A percentile compares a stretch with the other conserved stretches of the same genome.
These are phyloP conservation scores for Hydropotes inermis DNA, from an alignment of 2,113 vertebrate species.

Conservation along the genomic window DNA sequence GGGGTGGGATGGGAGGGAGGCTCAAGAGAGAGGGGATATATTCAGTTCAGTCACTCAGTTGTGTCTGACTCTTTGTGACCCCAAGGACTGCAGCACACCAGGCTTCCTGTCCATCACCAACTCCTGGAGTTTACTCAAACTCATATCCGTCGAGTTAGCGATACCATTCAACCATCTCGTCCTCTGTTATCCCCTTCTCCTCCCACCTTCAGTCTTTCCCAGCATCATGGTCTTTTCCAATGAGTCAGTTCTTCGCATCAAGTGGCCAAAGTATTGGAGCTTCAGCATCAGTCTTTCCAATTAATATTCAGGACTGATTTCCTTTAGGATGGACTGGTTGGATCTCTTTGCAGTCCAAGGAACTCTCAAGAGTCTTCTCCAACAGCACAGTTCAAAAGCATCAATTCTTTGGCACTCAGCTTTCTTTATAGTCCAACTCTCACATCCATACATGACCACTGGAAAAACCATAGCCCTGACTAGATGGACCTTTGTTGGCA, in stretches of 20 bases:
- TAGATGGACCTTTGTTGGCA: background rate
- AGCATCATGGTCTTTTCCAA: rapidly evolving
- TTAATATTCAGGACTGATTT: background rate
- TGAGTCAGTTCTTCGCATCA: background rate
- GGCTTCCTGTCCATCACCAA: background rate
- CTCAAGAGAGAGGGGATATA: background rate
- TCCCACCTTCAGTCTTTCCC: background rate
- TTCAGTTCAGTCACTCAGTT: background rate
- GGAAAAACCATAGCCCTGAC: background rate
- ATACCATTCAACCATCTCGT: background rate
- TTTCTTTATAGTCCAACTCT: background rate
- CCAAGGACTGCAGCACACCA: background rate
- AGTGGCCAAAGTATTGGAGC: background rate
- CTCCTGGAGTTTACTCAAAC: background rate
- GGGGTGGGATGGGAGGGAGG: background rate
- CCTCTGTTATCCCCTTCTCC: background rate
- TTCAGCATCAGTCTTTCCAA: background rate
- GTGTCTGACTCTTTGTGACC: background rate
- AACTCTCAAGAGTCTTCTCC: background rate
- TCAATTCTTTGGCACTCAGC: background rate
- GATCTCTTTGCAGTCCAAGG: background rate
- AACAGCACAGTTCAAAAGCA: background rate
- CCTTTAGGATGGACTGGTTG: background rate
- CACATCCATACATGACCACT: background rate
- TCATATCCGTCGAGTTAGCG: background rate